Evolutionary conservation across 2,888 invertebrate genomes (phyloP).

Genomic region (Stictocephala bisonia): DNA sequence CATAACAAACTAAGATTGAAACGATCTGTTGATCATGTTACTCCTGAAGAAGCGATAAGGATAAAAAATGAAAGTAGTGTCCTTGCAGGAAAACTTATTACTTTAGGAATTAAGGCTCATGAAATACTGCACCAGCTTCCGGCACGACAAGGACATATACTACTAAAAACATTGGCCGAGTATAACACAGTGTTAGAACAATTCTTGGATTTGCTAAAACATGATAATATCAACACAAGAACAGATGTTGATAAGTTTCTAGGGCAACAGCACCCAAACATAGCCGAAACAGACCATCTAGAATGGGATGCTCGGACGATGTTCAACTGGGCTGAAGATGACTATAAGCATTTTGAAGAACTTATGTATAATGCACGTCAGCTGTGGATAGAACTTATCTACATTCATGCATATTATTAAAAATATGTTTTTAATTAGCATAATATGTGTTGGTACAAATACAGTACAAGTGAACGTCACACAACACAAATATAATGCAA

Average conservation of each 20-base stretch:
- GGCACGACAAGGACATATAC: neutral
- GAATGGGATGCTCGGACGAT: neutral
- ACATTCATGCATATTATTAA: conserved; percentile 16
- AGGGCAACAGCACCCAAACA: conserved; percentile 22
- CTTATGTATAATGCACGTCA: neutral
- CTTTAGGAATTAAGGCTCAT: neutral
- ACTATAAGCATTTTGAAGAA: neutral
- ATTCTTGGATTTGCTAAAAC: neutral
- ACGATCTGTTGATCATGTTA: no score
- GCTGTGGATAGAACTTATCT: conserved; percentile 16
- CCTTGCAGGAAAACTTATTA: conserved; percentile 9
- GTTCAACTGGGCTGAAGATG: conserved; percentile 11
- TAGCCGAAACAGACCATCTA: conserved; percentile 6
- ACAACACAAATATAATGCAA: no score
- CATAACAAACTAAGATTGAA: no score
- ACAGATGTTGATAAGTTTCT: conserved; percentile 13
- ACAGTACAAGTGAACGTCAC: no score
- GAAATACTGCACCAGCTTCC: conserved; percentile 6
- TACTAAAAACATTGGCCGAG: conserved; percentile 1
- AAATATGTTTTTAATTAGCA: no score
- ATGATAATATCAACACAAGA: neutral
- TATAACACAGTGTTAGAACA: conserved; percentile 10
- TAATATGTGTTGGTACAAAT: no score
- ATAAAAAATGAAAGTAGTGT: neutral
- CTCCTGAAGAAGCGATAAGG: neutral